Percentiles rank a stretch among this genome's conserved stretches.
Conservation (phyloP, 2,113 vertebrate genomes). For the Notarius quadriscutis region DNA sequence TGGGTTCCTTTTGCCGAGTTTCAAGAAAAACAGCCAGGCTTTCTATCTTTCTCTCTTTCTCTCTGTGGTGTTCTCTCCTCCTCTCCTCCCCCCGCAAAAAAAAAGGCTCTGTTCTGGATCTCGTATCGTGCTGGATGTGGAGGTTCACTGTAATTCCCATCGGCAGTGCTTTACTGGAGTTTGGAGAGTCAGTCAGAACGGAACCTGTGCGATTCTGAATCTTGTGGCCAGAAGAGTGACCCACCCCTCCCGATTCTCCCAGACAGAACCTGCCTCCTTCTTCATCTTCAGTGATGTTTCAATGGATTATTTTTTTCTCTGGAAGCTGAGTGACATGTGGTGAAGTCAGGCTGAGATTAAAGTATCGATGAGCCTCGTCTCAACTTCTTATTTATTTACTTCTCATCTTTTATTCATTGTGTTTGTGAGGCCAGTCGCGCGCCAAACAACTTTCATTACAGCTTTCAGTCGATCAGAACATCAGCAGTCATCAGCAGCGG, state of each 20-base stretch:
- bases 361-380: slow-evolving; percentile 18
- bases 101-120: too few species aligned
- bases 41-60: neutral
- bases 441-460: neutral
- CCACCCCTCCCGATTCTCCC: too few species aligned
- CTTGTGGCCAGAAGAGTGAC: neutral
- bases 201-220: neutral
- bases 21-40: neutral
- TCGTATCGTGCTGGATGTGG: too few species aligned
- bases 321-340: neutral
- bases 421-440: slow-evolving; percentile 6
- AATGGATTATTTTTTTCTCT: neutral
- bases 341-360: neutral
- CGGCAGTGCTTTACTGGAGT: too few species aligned
- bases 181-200: too few species aligned
- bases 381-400: slow-evolving; percentile 43
- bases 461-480: neutral
- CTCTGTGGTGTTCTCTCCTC: neutral
- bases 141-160: too few species aligned
- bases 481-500: neutral
- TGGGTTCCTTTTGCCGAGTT: neutral
- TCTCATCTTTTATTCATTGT: slow-evolving; percentile 38
- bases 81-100: too few species aligned
- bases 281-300: neutral
- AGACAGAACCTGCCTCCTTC: too few species aligned